Conservation (phyloP, 1,140 invertebrate species). For the Scaptodrosophila lebanonensis region DNA sequence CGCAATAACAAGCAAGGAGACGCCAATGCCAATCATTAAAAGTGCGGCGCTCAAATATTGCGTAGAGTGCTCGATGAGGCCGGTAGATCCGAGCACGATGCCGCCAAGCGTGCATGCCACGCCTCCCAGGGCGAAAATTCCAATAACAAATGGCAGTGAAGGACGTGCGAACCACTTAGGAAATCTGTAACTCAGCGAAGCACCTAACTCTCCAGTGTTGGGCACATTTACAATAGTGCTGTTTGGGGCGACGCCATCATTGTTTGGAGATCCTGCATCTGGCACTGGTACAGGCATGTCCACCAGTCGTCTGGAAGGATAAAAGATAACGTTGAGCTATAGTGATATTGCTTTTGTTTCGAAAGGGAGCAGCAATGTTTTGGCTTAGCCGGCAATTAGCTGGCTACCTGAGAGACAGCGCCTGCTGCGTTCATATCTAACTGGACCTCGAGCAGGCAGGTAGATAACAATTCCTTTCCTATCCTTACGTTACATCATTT, state of each 20-base stretch:
- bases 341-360: no score
- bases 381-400: no score
- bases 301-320: constrained; percentile 35
- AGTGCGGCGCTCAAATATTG: constrained; percentile 71
- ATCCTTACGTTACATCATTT: constrained; percentile 25
- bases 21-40: constrained; percentile 72
- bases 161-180: constrained; percentile 69
- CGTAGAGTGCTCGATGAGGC: constrained; percentile 69
- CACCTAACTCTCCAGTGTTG: constrained; percentile 12
- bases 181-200: constrained; percentile 27
- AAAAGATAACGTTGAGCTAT: background rate
- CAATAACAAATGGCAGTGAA: constrained; percentile 72
- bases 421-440: constrained; percentile 8
- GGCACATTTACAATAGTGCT: constrained; percentile 22
- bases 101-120: constrained; percentile 71
- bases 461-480: constrained; percentile 1
- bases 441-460: constrained; percentile 23
- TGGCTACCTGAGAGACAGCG: no score
- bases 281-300: constrained; percentile 44
- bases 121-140: constrained; percentile 67
- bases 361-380: no score
- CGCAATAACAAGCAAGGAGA: constrained; percentile 67
- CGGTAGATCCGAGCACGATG: constrained; percentile 70
- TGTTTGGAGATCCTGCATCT: constrained; percentile 25
- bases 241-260: constrained; percentile 7